Evolutionary conservation across 1,140 invertebrate species (phyloP), one percentile per base, ranked within the genome.

Genomic region (Ceratina japonica): DNA sequence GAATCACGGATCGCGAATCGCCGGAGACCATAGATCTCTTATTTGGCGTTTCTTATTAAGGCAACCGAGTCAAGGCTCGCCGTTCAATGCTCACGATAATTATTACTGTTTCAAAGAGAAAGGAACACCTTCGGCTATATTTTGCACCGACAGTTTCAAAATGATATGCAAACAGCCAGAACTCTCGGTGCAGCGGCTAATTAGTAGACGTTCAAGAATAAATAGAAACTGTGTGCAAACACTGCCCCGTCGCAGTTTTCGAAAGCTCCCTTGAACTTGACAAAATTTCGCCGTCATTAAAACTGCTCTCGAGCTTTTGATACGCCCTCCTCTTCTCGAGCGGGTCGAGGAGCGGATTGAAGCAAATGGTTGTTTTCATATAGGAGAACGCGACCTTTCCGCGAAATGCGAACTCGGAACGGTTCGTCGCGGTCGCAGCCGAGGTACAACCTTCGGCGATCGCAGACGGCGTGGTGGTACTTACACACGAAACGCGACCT

Each of bases 61-160:
- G 87, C 88, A 91, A 91, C 68, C 82, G 82, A 91, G 90, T 90
- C 89, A 91, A 91, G 90, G 89, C 76, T 77, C 68, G 16, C 37
- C 64, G 37, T 66, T 44, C 37, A 44, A 76, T 62, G 71, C 71
- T 72, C 74, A 66, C 64, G 68, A 51, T 76, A 76, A 86, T 85
- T 86, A 80, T 65, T 70, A 64, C 65, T 69, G 24, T 71, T 31
- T 37, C 73, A 18, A 63, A 56, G 27, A 4, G 54, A 49, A 72
- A 61, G 37, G 64, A n/a, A 18, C 51, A 4, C 4, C 69, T 44
- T 2, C 8, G 20, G 24, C 51, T 16, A 7, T 10, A 44, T 8
- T n/a, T 1, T 56, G 0, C 27, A 7, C 18, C n/a, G 37, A 44
- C 3, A 44, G 37, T 44, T 44, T 10, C 37, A 44, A 44, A 31